phyloP scores from a whole-genome alignment of 2,888 invertebrate genomes.

The Oxytorus armatus region DNA sequence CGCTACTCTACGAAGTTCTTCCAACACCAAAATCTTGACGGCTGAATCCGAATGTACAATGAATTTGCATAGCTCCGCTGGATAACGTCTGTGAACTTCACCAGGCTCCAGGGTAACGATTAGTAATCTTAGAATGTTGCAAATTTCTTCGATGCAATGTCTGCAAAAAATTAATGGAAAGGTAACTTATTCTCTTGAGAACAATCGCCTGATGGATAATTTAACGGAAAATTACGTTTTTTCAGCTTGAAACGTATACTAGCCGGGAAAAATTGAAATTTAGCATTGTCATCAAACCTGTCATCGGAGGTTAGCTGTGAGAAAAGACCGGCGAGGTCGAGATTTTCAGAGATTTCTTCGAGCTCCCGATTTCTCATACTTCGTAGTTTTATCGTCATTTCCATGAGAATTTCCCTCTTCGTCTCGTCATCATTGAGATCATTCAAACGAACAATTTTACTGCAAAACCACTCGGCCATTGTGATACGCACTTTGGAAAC shows the following conservation, averaged over 20 bases:
- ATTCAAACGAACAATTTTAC: constrained; percentile 72
- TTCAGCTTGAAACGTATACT: background rate
- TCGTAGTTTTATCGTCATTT: constrained; percentile 77
- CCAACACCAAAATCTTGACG: constrained; percentile 74
- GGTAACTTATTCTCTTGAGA: no score
- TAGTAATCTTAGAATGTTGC: constrained; percentile 73
- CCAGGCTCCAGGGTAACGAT: constrained; percentile 73
- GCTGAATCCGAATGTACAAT: constrained; percentile 71
- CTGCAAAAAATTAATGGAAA: constrained; percentile 65
- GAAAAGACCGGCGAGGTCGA: constrained; percentile 75
- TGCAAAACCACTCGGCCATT: constrained; percentile 75
- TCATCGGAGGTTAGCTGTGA: constrained; percentile 78
- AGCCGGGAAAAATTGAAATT: constrained; percentile 58
- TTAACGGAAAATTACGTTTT: no score
- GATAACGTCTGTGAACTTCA: constrained; percentile 74
- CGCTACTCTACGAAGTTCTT: constrained; percentile 73
- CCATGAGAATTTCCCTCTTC: constrained; percentile 73
- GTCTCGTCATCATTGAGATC: constrained; percentile 72
- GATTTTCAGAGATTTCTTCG: constrained; percentile 71
- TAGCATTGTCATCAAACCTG: constrained; percentile 76
- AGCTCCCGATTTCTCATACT: constrained; percentile 71
- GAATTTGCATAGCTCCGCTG: constrained; percentile 73
- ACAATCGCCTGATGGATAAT: no score
- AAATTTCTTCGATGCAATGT: constrained; percentile 73
- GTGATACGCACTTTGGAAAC: constrained; percentile 7